phyloP scores from a whole-genome alignment of 23 tunicate species.

The Halocynthia aurantium region DNA sequence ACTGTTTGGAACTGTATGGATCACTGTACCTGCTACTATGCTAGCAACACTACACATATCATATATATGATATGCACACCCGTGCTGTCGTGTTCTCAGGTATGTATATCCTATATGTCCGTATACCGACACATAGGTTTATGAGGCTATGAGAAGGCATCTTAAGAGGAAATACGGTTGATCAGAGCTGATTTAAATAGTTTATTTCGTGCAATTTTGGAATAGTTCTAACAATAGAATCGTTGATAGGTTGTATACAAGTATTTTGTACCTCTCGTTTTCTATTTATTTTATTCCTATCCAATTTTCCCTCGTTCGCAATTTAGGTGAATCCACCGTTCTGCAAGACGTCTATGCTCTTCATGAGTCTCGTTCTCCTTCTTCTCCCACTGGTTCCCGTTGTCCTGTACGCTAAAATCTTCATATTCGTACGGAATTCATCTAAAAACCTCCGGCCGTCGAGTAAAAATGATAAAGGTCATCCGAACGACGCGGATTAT shows the following conservation, averaged over 20 bases:
- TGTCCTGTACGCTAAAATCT: slow-evolving; percentile 56
- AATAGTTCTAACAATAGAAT: too few species aligned
- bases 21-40: slow-evolving; percentile 37
- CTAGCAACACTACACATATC: slow-evolving; percentile 44
- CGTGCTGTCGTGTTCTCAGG: slow-evolving; percentile 49
- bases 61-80: slow-evolving; percentile 80
- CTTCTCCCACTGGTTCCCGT: slow-evolving; percentile 65
- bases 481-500: too few species aligned
- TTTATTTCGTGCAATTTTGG: too few species aligned
- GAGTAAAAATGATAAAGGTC: not conserved
- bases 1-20: slow-evolving; percentile 67
- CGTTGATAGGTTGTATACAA: not conserved
- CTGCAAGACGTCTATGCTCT: slow-evolving; percentile 66
- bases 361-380: slow-evolving; percentile 50
- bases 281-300: not conserved
- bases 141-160: too few species aligned
- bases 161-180: too few species aligned
- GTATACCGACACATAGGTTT: too few species aligned
- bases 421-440: slow-evolving; percentile 37
- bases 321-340: slow-evolving; percentile 79
- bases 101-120: slow-evolving; percentile 6
- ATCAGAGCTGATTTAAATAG: too few species aligned
- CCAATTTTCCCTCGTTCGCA: not conserved
- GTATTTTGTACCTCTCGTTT: not conserved
- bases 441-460: slow-evolving; percentile 33